These are phyloP conservation scores for Lepus oiostolus DNA, from an alignment of 2,797 vertebrate genomes.

Conservation along the genomic window DNA sequence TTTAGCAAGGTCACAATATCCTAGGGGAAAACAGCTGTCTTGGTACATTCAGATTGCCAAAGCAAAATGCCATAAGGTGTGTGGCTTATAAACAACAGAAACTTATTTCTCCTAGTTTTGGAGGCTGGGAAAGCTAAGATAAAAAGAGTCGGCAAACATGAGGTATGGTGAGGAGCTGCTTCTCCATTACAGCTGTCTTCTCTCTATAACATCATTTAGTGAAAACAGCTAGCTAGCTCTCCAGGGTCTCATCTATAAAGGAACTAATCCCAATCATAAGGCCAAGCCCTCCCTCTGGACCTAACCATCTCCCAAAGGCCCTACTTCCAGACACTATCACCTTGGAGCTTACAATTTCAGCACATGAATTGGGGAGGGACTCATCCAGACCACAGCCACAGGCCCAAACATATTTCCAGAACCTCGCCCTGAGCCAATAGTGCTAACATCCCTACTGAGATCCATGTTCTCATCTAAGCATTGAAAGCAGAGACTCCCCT, in stretches of 20 bases:
- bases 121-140: background rate
- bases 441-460: background rate
- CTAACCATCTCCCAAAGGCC: background rate
- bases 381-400: background rate
- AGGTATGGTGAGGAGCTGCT: background rate
- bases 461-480: background rate
- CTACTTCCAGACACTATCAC: background rate
- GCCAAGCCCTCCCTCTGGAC: background rate
- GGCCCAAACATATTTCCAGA: background rate
- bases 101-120: background rate
- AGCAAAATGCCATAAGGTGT: background rate
- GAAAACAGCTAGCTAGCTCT: background rate
- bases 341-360: background rate
- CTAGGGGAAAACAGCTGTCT: background rate
- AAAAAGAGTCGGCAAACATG: background rate
- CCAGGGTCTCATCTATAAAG: too few relatives aligned
- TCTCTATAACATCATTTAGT: background rate
- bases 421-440: background rate
- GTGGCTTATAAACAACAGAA: background rate
- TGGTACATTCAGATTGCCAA: background rate
- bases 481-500: background rate
- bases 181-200: background rate
- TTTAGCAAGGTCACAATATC: background rate
- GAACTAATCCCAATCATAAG: background rate
- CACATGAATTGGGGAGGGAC: background rate